Base-by-base conservation (phyloP, 92 coral and sea anemone genomes). In the Palythoa grandiflora region DNA sequence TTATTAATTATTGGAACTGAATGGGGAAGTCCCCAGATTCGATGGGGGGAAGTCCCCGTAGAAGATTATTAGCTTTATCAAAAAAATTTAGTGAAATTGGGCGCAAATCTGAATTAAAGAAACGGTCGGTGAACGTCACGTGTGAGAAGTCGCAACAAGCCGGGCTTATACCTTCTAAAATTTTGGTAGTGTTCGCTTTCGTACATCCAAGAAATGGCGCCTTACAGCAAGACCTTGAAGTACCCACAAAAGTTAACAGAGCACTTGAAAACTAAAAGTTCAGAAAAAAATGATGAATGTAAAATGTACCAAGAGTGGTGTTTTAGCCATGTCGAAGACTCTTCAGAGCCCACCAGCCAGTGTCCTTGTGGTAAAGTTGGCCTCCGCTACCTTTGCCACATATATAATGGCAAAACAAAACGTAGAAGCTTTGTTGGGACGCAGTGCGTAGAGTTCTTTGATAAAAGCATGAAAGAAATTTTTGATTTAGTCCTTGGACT, bases 291-390 rank as follows among this genome's bases (percentile, higher is more conserved):
- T 0, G 89, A 59, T 11, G n/a, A 1, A 1, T 59, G 65, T 5
- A 59, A 17, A 59, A 89, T 89, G 39, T 89, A 57, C 21, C 11
- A 15, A 37, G 89, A 84, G 51, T 89, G 91, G 89, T 3, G 35
- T 21, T 89, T 89, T 48, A 79, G 68, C 47, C 37, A 65, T 5
- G 83, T 88, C 63, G 79, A 73, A 20, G 92, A 84, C 77, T 73
- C 76, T 5, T 68, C 71, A 1, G 79, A 54, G 37, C 71, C 92
- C 21, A 71, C 9, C 8, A 59, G 75, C 35, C 8, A 20, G 5
- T 89, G 92, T 54, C 92, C 92, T 3, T 89, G 92, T 51, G 92
- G 92, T 17, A 89, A 89, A 73, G 19, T 17, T 28, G 89, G 92
- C 38, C 78, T 89, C 60, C 37, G 92, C 13, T 89, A 89, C 60